phyloP scores from a whole-genome alignment of 2,113 vertebrate species.

The Gobio gobio region DNA sequence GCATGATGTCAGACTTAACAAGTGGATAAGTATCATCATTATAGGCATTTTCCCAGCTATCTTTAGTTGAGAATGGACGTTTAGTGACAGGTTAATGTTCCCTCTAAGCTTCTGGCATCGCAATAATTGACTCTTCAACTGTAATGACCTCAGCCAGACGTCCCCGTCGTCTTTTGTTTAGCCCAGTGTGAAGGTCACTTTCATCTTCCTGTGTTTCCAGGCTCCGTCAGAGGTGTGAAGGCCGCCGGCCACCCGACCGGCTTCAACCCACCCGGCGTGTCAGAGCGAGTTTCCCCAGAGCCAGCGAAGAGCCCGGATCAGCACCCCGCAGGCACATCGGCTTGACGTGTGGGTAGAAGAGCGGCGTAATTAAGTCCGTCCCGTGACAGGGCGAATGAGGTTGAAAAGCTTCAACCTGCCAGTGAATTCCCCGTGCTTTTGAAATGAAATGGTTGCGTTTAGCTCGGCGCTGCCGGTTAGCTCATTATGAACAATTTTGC shows the following conservation, averaged over 20 bases:
- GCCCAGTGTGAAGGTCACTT: constrained; percentile 42
- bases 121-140: neutral
- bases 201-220: neutral
- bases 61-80: neutral
- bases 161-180: neutral
- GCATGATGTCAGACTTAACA: neutral
- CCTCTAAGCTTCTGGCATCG: neutral
- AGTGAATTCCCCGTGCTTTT: constrained; percentile 16
- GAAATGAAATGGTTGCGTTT: neutral
- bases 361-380: constrained; percentile 30
- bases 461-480: neutral
- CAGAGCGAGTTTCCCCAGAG: constrained; percentile 16
- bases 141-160: neutral
- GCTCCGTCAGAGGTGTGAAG: constrained; percentile 29
- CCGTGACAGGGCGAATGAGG: constrained; percentile 26
- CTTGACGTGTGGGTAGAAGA: constrained; percentile 28
- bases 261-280: neutral
- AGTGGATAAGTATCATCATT: neutral
- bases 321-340: neutral
- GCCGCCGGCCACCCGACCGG: constrained; percentile 19
- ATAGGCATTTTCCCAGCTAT: neutral
- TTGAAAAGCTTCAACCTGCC: constrained; percentile 32
- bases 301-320: constrained; percentile 7
- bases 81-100: neutral
- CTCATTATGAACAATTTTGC: constrained; percentile 10